Evolutionary conservation across 2,113 vertebrate species (phyloP), one percentile per base, ranked within the genome.

Genomic region (Gavia stellata): DNA sequence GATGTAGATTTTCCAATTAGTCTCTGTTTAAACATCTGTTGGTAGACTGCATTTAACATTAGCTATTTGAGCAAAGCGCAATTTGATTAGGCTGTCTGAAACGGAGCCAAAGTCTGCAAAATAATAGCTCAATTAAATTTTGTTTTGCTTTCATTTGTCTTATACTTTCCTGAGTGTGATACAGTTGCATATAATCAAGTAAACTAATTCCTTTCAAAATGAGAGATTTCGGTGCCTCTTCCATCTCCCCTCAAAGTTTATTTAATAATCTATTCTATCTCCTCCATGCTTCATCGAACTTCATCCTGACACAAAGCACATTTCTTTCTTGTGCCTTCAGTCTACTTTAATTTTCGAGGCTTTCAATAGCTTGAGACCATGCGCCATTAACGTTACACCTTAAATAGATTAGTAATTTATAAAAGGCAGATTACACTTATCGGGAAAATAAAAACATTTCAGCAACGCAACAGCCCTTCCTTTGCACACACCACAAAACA

Each of bases 61-160:
- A 97, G 97, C 98, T 98, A 98, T 97, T 97, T 97, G 97, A 97
- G 98, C 97, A 97, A 97, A 97, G 97, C 63, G 55, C 97, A 98
- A 97, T 98, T 98, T 98, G 98, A 98, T 98, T 98, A 98, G 97
- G 94, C 95, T 98, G 98, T 97, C 97, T 98, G 98, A 98, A 98
- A 98, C 94, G 3, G 94, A 98, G 98, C 98, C 98, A 98, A 98
- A 98, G 97, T 97, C 97, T 98, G 98, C 97, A 98, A 98, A 98
- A 98, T 98, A 98, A 98, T 98, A 98, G 97, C 97, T 98, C 98
- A 98, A 98, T 98, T 98, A 98, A 98, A 98, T 97, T 97, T 97
- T 98, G 97, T 97, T 98, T 98, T 98, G 97, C 97, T 98, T 98
- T 97, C 98, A 98, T 98, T 98, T 98, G 97, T 98, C 96, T 98